Evolutionary conservation across 2,797 vertebrate genomes (phyloP).

Genomic region (Onychomys arenicola): DNA sequence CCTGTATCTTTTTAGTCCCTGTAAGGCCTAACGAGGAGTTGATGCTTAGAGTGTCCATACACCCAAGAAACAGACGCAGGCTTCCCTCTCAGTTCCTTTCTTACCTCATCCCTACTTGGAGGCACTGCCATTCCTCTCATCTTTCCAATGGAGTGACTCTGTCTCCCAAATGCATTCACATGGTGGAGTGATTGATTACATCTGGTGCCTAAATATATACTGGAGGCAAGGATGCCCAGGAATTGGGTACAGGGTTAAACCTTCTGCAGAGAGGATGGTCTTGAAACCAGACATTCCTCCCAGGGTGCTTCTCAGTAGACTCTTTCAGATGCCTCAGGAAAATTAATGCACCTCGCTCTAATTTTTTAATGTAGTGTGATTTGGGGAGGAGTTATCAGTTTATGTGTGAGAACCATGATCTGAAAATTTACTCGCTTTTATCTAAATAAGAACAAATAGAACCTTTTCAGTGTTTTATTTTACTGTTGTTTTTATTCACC

Average conservation of each 20-base stretch:
- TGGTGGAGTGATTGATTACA: not conserved
- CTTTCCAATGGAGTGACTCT: conserved; percentile 18
- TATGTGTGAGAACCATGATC: not conserved
- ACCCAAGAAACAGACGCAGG: not conserved
- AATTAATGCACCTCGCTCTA: not conserved
- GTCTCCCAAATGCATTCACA: not conserved
- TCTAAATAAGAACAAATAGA: not conserved
- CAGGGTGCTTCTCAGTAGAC: not conserved
- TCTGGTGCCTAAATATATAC: not conserved
- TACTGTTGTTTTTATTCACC: not conserved
- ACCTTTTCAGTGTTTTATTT: conserved; percentile 17
- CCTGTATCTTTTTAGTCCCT: not conserved
- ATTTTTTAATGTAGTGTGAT: not conserved
- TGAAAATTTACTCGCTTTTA: conserved; percentile 10
- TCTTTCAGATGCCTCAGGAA: not conserved
- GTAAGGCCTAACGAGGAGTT: not conserved
- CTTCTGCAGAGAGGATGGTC: not conserved
- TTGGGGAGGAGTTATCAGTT: not conserved
- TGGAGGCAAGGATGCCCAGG: not conserved
- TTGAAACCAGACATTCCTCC: not conserved
- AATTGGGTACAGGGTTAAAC: not conserved
- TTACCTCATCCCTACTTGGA: not conserved
- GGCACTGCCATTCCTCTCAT: not conserved
- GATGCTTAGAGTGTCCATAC: not conserved
- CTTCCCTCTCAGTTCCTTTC: not conserved